Percentiles rank a stretch among this genome's conserved stretches.
Conservation (phyloP, 2,797 vertebrate species). For the Tympanoctomys barrerae region DNA sequence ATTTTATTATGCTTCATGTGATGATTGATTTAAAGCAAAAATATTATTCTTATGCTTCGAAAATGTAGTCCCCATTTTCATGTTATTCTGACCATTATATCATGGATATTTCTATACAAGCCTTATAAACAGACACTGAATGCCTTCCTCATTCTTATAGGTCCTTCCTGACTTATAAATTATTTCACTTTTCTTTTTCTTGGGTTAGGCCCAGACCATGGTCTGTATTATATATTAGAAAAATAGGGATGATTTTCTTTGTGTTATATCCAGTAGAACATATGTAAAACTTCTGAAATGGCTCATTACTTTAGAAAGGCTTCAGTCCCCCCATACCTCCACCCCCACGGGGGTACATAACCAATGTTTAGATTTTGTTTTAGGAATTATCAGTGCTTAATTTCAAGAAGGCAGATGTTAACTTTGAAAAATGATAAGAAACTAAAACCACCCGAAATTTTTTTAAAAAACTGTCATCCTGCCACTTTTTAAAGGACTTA, state of each 20-base stretch:
- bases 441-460: slow-evolving; percentile 33
- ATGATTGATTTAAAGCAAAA: slow-evolving; percentile 89
- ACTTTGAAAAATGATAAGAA: slow-evolving; percentile 72
- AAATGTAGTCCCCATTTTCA: slow-evolving; percentile 78
- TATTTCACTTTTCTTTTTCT: slow-evolving; percentile 83
- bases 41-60: slow-evolving; percentile 83
- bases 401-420: not conserved
- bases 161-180: slow-evolving; percentile 80
- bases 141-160: slow-evolving; percentile 74
- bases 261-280: slow-evolving; percentile 74
- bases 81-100: slow-evolving; percentile 83
- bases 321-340: not conserved
- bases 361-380: not conserved
- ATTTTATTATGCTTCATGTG: slow-evolving; percentile 86
- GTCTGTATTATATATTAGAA: slow-evolving; percentile 68
- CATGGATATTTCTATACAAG: slow-evolving; percentile 77
- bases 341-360: not conserved
- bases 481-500: slow-evolving; percentile 51
- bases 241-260: slow-evolving; percentile 82
- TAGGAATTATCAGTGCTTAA: slow-evolving; percentile 52
- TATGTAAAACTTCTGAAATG: slow-evolving; percentile 75
- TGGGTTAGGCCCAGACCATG: slow-evolving; percentile 71
- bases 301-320: slow-evolving; percentile 61
- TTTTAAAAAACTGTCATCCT: not conserved
- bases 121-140: slow-evolving; percentile 83